Base-by-base conservation (phyloP, 2,797 vertebrate species). In the Emys orbicularis region DNA sequence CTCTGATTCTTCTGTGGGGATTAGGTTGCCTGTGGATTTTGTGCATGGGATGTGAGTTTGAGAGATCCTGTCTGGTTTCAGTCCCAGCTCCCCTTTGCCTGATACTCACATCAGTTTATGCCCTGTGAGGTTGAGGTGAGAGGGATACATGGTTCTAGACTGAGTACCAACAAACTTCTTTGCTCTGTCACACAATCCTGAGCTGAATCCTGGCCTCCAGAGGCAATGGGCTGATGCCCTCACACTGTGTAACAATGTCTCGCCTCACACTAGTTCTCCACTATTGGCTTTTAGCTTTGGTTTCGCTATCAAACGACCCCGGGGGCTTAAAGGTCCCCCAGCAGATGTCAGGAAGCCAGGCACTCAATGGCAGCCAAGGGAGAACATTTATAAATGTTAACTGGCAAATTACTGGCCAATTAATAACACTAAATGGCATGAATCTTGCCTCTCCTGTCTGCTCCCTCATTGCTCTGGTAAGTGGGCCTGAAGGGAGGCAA, bases 381-480 rank as follows among this genome's bases (percentile, higher is more conserved):
- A 84, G 68, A 82, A 47, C 44, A 84, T 81, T 68, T 57, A 2
- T 86, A 81, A 89, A 81, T 94, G 90, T 84, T 95, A 95, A 97
- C 93, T 93, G 94, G 82, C 0, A 29, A 96, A 94, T 97, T 96
- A 93, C 94, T 89, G 90, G 79, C 90, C 96, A 95, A 96, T 98
- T 97, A 97, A 96, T 98, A 96, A 96, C 5, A 12, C 87, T 94
- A 93, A 92, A 89, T 0, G 3, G 88, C 2, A 19, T 0, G 21
- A 94, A 96, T 94, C 94, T 98, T 53, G 61, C 93, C 87, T 95
- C 87, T 96, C 82, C 97, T 97, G 93, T 96, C 89, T 93, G 90
- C 92, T 98, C 96, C 96, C 94, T 97, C 95, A 96, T 95, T 97
- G 94, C 96, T 93, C 95, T 93, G 8, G 79, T 96, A 98, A 97